phyloP scores from a whole-genome alignment of 2,797 vertebrate genomes.

The Nannoperca obscura region DNA sequence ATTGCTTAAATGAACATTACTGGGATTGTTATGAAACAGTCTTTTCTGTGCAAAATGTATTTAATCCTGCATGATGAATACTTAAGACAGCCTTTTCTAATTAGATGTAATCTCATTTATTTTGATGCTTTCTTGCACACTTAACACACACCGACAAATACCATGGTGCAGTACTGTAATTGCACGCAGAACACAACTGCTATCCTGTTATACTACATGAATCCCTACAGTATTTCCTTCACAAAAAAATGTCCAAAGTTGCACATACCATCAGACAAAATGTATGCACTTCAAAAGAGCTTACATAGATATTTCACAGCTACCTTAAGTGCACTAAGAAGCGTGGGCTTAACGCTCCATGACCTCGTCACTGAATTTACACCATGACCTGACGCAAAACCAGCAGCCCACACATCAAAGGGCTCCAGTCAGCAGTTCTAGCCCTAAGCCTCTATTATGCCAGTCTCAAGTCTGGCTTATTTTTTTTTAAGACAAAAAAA shows the following conservation, averaged over 20 bases:
- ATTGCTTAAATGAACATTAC: not conserved
- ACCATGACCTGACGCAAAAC: conserved; percentile 64
- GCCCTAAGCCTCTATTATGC: conserved; percentile 58
- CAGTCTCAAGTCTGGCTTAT: conserved; percentile 51
- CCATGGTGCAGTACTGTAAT: not conserved
- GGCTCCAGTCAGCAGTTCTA: conserved; percentile 61
- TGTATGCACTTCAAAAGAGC: conserved; percentile 68
- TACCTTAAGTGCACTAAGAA: conserved; percentile 67
- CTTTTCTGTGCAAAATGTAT: conserved; percentile 10
- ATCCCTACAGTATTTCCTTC: conserved; percentile 55
- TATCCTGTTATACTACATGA: conserved; percentile 37
- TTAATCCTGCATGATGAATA: conserved; percentile 12
- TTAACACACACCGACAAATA: not conserved
- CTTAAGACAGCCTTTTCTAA: conserved; percentile 16
- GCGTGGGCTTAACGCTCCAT: conserved; percentile 60
- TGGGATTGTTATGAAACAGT: not conserved
- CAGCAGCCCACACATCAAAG: conserved; percentile 66
- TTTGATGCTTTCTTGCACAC: conserved; percentile 6
- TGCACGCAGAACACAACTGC: conserved; percentile 41
- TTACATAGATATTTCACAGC: conserved; percentile 62
- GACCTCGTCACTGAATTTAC: conserved; percentile 68
- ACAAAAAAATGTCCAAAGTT: conserved; percentile 36
- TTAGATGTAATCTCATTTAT: conserved; percentile 28
- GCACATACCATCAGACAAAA: conserved; percentile 58
- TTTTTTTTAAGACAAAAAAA: conserved; percentile 21